Base-by-base conservation (phyloP, 2,113 vertebrate genomes). In the Psettodes erumei region DNA sequence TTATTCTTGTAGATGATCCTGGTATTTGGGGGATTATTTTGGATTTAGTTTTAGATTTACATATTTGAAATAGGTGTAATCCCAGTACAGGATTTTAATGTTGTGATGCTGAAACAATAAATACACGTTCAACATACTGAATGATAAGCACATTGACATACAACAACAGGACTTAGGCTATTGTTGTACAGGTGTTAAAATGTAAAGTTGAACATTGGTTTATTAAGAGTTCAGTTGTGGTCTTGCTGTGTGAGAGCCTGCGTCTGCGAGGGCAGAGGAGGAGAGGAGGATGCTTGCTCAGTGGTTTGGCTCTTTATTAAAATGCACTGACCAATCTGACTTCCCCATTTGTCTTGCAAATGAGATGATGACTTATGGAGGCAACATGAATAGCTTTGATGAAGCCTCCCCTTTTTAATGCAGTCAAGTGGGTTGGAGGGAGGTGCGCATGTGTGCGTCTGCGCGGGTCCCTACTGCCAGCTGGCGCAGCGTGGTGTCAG, bases 271-370 rank as follows among this genome's bases (percentile, higher is more conserved):
- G 77, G 42, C 45, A 66, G 65, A 30, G 30, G 69, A 75, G 65
- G 27, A 60, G 38, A 35, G 13, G 65, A 64, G 45, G 65, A 71
- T 8, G 25, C 23, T 23, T 8, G 65, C 50, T 62, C 11, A 12
- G 59, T 63, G 68, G n/a, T 51, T 71, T 38, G 56, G 65, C 71
- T 83, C 77, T 87, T 88, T 86, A 88, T 89, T 83, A 75, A 84
- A 90, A 87, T 75, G 77, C 83, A 75, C 86, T 87, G 88, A 84
- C 84, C 89, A 83, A 65, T 77, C 75, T 86, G 75, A 89, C 85
- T 85, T 67, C 32, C 28, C 62, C 75, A 85, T 91, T 90, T 91
- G 91, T 93, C 89, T 91, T 93, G 87, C 89, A 93, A 92, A 93
- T 92, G 88, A 90, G 92, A 91, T 64, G 79, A 86, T 87, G 87